Evolutionary conservation across 2,113 vertebrate genomes (phyloP).

Genomic region (Galemys pyrenaicus): DNA sequence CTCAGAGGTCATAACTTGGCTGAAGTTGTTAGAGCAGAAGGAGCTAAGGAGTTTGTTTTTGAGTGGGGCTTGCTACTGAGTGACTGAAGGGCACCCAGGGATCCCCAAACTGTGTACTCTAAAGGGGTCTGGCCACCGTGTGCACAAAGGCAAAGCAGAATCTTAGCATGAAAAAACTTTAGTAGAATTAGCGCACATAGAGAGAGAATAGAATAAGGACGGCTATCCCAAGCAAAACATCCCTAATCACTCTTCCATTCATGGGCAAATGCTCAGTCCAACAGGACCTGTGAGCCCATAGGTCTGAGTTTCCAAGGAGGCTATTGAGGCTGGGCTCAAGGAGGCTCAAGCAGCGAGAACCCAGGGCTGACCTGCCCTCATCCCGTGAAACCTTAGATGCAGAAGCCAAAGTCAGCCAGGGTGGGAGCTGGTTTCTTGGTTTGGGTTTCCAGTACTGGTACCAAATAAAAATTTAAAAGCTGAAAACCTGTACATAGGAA

Average conservation of each 20-base stretch:
- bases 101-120: too few relatives aligned
- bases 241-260: too few relatives aligned
- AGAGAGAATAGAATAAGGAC: too few relatives aligned
- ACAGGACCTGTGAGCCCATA: not conserved
- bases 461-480: not conserved
- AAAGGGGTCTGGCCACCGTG: too few relatives aligned
- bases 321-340: not conserved
- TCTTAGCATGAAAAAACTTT: too few relatives aligned
- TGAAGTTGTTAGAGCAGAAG: not conserved
- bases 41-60: not conserved
- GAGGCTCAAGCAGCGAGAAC: not conserved
- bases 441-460: not conserved
- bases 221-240: too few relatives aligned
- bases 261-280: too few relatives aligned
- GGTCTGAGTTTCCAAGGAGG: not conserved
- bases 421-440: not conserved
- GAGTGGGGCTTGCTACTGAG: too few relatives aligned
- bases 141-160: too few relatives aligned
- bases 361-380: accelerated
- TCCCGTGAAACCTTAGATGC: not conserved
- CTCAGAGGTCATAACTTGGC: not conserved
- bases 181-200: too few relatives aligned
- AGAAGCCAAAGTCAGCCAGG: not conserved
- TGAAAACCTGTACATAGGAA: not conserved
- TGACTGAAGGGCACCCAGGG: too few relatives aligned